Evolutionary conservation across 2,797 vertebrate species (phyloP).

Genomic region (Eulemur mongoz): DNA sequence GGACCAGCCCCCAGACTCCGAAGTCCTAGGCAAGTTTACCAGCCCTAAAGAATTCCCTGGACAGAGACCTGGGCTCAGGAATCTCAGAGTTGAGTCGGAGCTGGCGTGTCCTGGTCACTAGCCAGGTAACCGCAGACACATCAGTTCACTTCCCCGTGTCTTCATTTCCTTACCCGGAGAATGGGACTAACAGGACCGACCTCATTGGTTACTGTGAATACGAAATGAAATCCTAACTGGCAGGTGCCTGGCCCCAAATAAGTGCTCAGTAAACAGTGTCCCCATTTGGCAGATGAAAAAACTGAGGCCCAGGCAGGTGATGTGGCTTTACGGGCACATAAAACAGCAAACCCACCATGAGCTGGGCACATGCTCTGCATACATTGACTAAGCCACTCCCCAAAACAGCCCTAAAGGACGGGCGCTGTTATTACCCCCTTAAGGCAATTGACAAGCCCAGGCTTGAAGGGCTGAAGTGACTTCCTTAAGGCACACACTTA

Average conservation of each 20-base stretch:
- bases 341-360: fast-evolving
- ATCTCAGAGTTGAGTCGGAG: background rate
- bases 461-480: background rate
- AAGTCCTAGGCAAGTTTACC: background rate
- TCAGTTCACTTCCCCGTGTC: fast-evolving
- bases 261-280: background rate
- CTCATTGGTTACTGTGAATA: background rate
- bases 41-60: background rate
- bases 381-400: background rate
- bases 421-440: background rate
- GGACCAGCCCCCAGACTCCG: background rate
- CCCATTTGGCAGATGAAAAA: background rate
- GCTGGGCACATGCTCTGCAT: background rate
- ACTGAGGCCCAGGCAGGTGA: background rate
- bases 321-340: background rate
- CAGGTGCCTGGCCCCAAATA: background rate
- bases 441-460: background rate
- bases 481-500: background rate
- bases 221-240: background rate
- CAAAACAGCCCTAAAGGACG: too few relatives aligned
- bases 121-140: background rate
- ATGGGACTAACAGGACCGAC: background rate
- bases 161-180: background rate
- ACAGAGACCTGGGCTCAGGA: background rate
- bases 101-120: background rate